Conservation (phyloP, 2,797 vertebrate species). For the Brachyalestes nurse region DNA sequence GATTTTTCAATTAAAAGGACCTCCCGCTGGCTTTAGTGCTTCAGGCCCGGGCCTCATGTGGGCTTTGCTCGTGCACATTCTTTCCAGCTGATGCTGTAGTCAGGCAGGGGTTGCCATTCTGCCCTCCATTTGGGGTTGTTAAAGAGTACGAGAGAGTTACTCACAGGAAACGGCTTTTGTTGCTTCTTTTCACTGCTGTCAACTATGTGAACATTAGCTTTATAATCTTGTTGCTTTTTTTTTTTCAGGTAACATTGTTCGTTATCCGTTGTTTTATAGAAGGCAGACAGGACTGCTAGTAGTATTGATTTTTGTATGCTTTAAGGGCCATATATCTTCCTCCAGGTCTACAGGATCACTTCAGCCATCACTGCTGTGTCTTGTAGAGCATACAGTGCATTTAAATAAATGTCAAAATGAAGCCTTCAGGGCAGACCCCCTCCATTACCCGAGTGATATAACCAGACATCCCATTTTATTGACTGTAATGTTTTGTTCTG, state of each 20-base stretch:
- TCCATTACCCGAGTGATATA: conserved; percentile 24
- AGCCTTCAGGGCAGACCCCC: conserved; percentile 31
- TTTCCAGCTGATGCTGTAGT: background rate
- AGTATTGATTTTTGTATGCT: conserved; percentile 43
- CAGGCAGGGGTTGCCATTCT: background rate
- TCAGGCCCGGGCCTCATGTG: background rate
- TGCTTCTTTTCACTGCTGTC: background rate
- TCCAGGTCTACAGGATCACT: conserved; percentile 23
- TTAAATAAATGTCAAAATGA: conserved; percentile 22
- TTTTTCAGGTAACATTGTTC: conserved; percentile 1
- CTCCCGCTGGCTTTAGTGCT: conserved; percentile 3
- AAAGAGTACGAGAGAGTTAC: conserved; percentile 11
- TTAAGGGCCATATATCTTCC: conserved; percentile 18
- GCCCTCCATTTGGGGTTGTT: background rate
- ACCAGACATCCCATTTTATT: conserved; percentile 20
- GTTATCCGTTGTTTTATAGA: conserved; percentile 13
- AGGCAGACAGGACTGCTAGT: conserved; percentile 22
- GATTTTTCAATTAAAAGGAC: conserved; percentile 45
- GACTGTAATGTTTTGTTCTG: conserved; percentile 11
- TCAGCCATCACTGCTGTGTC: conserved; percentile 21
- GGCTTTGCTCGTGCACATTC: background rate
- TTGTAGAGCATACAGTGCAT: conserved; percentile 25
- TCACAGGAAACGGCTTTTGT: background rate
- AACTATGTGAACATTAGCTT: background rate
- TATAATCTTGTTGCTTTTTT: background rate